phyloP scores from a whole-genome alignment of 1,140 invertebrate genomes.

The Drosophila persimilis region DNA sequence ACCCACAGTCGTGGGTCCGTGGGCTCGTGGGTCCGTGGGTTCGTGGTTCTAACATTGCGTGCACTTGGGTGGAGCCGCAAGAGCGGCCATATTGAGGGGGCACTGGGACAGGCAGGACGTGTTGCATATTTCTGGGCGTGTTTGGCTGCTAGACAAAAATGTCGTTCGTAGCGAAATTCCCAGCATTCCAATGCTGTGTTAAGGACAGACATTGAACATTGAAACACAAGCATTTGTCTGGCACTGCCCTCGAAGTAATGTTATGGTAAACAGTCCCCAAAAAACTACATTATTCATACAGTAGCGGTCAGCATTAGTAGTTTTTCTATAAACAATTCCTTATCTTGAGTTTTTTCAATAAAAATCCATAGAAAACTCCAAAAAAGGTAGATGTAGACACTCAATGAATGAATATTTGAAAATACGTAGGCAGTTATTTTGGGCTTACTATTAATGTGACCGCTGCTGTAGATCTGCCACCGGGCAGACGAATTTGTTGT shows the following conservation, averaged over 20 bases:
- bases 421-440: too few relatives aligned
- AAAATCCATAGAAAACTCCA: too few relatives aligned
- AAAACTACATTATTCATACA: neutral
- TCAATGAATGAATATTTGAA: too few relatives aligned
- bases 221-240: conserved; percentile 24
- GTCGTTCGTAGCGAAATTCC: conserved; percentile 42
- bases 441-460: neutral
- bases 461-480: neutral
- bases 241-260: conserved; percentile 34
- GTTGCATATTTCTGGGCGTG: conserved; percentile 63
- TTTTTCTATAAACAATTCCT: too few relatives aligned
- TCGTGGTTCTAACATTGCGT: conserved; percentile 43
- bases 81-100: conserved; percentile 1
- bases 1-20: conserved; percentile 15
- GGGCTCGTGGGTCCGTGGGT: neutral
- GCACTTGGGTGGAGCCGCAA: conserved; percentile 45
- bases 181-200: conserved; percentile 60
- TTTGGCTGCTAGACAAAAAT: conserved; percentile 63
- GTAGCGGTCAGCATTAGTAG: too few relatives aligned
- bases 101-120: conserved; percentile 24
- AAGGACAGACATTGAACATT: conserved; percentile 51
- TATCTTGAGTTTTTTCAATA: too few relatives aligned
- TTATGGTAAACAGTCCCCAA: conserved; percentile 16
- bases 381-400: too few relatives aligned
- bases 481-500: conserved; percentile 26